Evolutionary conservation across 2,888 invertebrate species (phyloP), one percentile per base, ranked within the genome.

Genomic region (Glomeris marginata): DNA sequence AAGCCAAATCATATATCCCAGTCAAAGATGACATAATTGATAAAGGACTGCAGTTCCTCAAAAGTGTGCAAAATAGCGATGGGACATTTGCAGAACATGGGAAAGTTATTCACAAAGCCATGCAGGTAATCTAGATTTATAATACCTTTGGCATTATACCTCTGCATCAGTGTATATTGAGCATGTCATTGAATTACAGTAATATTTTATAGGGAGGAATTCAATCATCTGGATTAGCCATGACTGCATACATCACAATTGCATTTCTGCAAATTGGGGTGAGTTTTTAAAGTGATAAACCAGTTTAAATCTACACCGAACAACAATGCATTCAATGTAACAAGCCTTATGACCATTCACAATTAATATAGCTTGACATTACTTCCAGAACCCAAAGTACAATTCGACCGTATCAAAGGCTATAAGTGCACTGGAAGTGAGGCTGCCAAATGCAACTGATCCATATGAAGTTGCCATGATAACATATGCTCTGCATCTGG

Each of bases 391-490:
- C 28, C 28, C 28, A 28, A 28, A 3, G 28, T 28, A 28, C 8
- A 28, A 28, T 28, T 3, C 28, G 3, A 28, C 28, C 28, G 28
- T 28, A 28, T 3, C 28, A 28, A 28, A 28, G 8, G 28, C 28
- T 8, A 28, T 28, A 5, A 8, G 4, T 28, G 28, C 28, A 5
- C 28, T 28, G 28, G 28, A 28, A 8, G 8, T 5, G 28, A 28
- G 28, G 8, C 8, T 28, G 8, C 28, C 28, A 28, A 28, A 5
- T 1, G 68, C 75, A 15, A 75, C 76, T 59, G 78, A 80, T 60
- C 74, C 80, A 2, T 90, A 90, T 65, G 75, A 84, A 0, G 67
- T 88, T 47, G 79, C 88, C 1, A 72, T 91, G 36, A 76, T 79
- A 21, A 75, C 81, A 1, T 82, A 81, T 59, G 85, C 83, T 0